Evolutionary conservation across 2,797 vertebrate species (phyloP).

Genomic region (Sphenopsis melanotis): DNA sequence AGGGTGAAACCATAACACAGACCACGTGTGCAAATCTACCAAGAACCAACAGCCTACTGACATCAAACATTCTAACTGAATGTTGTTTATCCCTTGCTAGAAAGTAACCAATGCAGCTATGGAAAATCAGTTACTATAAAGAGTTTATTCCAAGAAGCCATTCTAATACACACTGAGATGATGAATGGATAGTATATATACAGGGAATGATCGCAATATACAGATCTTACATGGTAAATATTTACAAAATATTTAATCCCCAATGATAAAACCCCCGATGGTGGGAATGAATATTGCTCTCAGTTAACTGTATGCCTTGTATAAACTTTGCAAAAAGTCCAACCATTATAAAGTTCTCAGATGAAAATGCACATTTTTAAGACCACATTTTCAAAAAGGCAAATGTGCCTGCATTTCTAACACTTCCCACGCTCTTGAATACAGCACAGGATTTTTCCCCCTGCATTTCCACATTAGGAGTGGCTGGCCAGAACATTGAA

Average conservation of each 20-base stretch:
- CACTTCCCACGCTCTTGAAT: background rate
- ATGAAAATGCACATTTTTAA: background rate
- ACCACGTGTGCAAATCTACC: background rate
- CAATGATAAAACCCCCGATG: background rate
- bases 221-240: background rate
- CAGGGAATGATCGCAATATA: slow-evolving; percentile 1
- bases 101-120: background rate
- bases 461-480: slow-evolving; percentile 74
- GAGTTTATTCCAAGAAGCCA: slow-evolving; percentile 58
- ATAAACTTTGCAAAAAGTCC: background rate
- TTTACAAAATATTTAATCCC: slow-evolving; percentile 34
- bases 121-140: background rate
- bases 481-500: slow-evolving; percentile 95
- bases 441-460: background rate
- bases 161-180: slow-evolving; percentile 22
- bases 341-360: background rate
- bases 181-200: background rate
- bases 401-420: background rate
- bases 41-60: background rate
- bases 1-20: background rate
- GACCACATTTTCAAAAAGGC: background rate
- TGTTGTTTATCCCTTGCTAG: background rate
- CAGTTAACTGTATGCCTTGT: background rate
- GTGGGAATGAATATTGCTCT: background rate
- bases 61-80: background rate